Evolutionary conservation across 2,888 invertebrate species (phyloP).

Genomic region (Athripsodes cinereus): DNA sequence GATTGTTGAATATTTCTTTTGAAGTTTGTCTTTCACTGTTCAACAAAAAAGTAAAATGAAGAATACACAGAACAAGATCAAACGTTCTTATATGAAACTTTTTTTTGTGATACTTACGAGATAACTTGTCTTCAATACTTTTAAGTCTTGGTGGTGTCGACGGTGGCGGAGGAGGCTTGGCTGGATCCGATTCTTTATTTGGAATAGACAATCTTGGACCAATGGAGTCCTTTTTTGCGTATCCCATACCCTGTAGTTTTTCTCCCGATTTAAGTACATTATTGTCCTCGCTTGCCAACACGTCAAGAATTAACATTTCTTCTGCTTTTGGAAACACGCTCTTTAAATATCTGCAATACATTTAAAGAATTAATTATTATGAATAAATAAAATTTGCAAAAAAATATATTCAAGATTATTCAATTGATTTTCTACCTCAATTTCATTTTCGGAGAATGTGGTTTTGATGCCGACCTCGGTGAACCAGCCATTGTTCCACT

Average conservation of each 20-base stretch:
- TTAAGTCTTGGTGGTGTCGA: slow-evolving; percentile 60
- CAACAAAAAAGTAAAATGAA: too few relatives aligned
- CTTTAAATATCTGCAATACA: slow-evolving; percentile 74
- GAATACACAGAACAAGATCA: too few relatives aligned
- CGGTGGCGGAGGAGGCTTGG: slow-evolving; percentile 35
- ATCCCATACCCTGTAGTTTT: slow-evolving; percentile 73
- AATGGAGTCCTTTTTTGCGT: slow-evolving; percentile 65
- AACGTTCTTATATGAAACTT: too few relatives aligned
- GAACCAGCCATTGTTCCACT: slow-evolving; percentile 54
- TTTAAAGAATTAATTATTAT: not conserved
- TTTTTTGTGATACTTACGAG: slow-evolving; percentile 45
- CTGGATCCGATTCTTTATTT: slow-evolving; percentile 25
- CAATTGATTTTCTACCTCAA: slow-evolving; percentile 60
- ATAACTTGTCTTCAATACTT: slow-evolving; percentile 62
- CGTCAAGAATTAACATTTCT: slow-evolving; percentile 78
- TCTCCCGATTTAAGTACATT: slow-evolving; percentile 87
- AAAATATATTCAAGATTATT: not conserved
- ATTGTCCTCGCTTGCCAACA: slow-evolving; percentile 79
- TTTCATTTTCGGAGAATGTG: slow-evolving; percentile 89
- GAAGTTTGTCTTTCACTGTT: slow-evolving; percentile 64
- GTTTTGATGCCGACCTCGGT: slow-evolving; percentile 46
- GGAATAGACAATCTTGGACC: slow-evolving; percentile 22
- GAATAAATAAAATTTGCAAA: too few relatives aligned
- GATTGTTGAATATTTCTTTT: slow-evolving; percentile 66
- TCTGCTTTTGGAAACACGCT: slow-evolving; percentile 87